Evolutionary conservation across 2,888 invertebrate species (phyloP), one percentile per base, ranked within the genome.

Genomic region (Drosophila nigricruria): DNA sequence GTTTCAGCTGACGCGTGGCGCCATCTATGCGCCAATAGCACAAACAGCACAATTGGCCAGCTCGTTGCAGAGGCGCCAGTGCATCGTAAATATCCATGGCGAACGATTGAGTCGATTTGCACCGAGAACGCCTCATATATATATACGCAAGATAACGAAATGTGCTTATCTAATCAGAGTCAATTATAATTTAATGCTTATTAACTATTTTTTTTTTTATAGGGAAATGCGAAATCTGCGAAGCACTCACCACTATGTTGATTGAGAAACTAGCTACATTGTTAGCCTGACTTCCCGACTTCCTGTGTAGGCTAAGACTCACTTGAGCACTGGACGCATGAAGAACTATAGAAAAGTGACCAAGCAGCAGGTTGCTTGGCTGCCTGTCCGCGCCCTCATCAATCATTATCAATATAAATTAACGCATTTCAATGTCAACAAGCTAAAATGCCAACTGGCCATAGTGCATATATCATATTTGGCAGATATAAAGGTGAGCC

Each of bases 81-180:
- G 88, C 79, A 18, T 89, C 81, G 50, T 89, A 47, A 34, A 89
- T 69, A 40, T 92, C 88, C 92, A 92, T 91, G 12, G 0, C 34
- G 9, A 56, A 6, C 20, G 30, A 18, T 30, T 43, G 23, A 36
- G 16, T 16, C 18, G 42, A 8, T 18, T 14, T 36, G 40, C 12
- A 1, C 1, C 16, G 18, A 18, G 5, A 1, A 3, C 27, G 14
- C 18, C 16, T 30, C 23, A 56, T 50, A 27, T 25, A 20, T 54
- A 42, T 42, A 16, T 38, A 54, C 54, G 5, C 2, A 1, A 54
- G 53, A 50, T 74, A 75, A 47, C 34, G 23, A 79, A 79, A 38
- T 27, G 38, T 30, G 20, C 0, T 70, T 40, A 64, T 71, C 62
- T 76, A 52, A 70, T 80, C 80, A 50, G 49, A 58, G 36, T 23